Percentiles rank a stretch among this genome's conserved stretches.
Conservation (phyloP, 2,113 vertebrate genomes). For the Chinchilla lanigera region DNA sequence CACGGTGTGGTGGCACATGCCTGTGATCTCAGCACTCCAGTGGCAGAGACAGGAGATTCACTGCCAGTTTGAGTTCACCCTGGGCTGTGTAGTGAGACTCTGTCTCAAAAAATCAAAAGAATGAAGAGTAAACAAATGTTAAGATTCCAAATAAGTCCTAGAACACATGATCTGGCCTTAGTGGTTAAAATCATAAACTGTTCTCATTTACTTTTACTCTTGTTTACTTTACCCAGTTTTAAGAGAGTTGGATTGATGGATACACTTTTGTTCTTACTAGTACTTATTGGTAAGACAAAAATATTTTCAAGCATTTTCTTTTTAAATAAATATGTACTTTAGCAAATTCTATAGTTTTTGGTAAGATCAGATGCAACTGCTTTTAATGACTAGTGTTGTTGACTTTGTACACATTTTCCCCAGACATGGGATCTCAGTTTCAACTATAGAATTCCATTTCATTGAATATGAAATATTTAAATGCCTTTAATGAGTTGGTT, state of each 20-base stretch:
- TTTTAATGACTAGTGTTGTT: not conserved
- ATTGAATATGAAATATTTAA: not conserved
- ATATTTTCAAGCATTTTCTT: not conserved
- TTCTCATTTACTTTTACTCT: not conserved
- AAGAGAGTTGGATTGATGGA: not conserved
- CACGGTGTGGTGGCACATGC: too few relatives aligned
- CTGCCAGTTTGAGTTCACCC: too few relatives aligned
- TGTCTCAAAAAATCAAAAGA: not conserved
- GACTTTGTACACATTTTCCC: not conserved
- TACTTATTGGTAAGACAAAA: not conserved
- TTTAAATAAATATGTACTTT: not conserved
- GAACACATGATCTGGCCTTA: not conserved
- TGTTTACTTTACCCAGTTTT: not conserved
- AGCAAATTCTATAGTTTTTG: not conserved
- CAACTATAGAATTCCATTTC: not conserved
- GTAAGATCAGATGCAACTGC: not conserved
- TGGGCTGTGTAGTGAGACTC: too few relatives aligned
- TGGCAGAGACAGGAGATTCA: too few relatives aligned
- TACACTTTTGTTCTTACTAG: not conserved
- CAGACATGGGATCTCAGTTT: not conserved
- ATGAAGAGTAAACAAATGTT: not conserved
- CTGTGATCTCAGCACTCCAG: too few relatives aligned
- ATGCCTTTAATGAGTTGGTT: not conserved
- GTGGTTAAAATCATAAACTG: not conserved
- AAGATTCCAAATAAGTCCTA: not conserved